A percentile compares a stretch with the other conserved stretches of the same genome.
phyloP scores from a whole-genome alignment of 1,140 invertebrate species.

The Drosophila aff. region DNA sequence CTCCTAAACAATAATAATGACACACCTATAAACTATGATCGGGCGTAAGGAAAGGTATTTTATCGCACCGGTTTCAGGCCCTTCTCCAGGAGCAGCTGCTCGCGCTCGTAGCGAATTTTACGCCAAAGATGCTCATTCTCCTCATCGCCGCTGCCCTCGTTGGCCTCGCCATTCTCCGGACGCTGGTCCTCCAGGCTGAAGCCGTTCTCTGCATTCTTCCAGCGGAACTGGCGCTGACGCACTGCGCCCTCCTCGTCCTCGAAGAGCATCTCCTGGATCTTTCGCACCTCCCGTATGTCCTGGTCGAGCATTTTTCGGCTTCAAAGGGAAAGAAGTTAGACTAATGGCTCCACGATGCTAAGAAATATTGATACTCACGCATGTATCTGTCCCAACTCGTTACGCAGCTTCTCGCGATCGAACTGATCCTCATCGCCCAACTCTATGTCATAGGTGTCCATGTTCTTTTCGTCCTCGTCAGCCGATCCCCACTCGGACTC shows the following conservation, averaged over 20 bases:
- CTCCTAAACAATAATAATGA: conserved; percentile 36
- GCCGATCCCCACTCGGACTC: conserved; percentile 91
- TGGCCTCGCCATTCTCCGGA: conserved; percentile 84
- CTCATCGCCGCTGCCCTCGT: conserved; percentile 87
- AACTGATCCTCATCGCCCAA: conserved; percentile 90
- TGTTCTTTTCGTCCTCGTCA: conserved; percentile 90
- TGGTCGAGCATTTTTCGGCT: conserved; percentile 91
- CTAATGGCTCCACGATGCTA: not conserved
- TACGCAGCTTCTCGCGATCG: conserved; percentile 88
- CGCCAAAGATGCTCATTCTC: conserved; percentile 89
- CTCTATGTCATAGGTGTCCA: conserved; percentile 90
- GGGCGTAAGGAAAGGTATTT: not conserved
- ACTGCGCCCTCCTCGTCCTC: conserved; percentile 92
- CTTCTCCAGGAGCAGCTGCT: conserved; percentile 87
- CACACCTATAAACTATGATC: not conserved
- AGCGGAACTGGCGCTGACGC: conserved; percentile 90
- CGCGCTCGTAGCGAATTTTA: conserved; percentile 87
- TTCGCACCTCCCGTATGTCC: conserved; percentile 90
- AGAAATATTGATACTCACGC: conserved; percentile 84
- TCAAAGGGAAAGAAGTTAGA: conserved; percentile 19
- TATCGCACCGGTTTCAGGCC: conserved; percentile 66
- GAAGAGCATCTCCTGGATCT: conserved; percentile 91
- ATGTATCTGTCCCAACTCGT: conserved; percentile 89
- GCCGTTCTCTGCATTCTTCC: conserved; percentile 89
- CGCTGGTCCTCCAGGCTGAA: conserved; percentile 74